Conservation (phyloP, 2,113 vertebrate species). For the Eupsittula cactorum region DNA sequence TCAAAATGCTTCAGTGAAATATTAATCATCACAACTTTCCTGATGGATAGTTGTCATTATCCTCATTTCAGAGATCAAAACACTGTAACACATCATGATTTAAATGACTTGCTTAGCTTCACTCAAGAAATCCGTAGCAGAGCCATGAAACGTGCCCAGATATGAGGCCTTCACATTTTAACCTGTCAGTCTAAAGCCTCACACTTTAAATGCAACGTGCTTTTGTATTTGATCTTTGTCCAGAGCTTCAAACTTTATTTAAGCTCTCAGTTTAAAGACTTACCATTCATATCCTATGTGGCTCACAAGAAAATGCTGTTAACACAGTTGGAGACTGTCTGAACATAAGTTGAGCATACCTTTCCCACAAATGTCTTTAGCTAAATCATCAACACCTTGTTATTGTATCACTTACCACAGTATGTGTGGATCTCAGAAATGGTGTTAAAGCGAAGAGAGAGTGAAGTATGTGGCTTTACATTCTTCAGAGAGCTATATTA, state of each 20-base stretch:
- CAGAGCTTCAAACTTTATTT: slow-evolving; percentile 9
- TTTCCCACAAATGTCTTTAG: slow-evolving; percentile 25
- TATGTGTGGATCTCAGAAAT: not conserved
- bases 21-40: not conserved
- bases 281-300: not conserved
- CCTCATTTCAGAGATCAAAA: slow-evolving; percentile 22
- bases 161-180: not conserved
- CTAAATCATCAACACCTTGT: slow-evolving; percentile 39
- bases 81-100: not conserved
- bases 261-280: not conserved
- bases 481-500: slow-evolving; percentile 27
- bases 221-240: slow-evolving; percentile 33
- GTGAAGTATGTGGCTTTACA: slow-evolving; percentile 11
- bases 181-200: not conserved
- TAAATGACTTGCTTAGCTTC: not conserved
- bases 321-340: not conserved
- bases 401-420: not conserved
- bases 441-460: slow-evolving; percentile 30
- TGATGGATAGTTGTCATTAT: not conserved
- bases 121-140: not conserved
- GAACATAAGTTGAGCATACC: not conserved
- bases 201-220: not conserved
- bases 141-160: not conserved
- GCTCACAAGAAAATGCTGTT: not conserved
- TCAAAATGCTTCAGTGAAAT: not conserved